Evolutionary conservation across 1,140 invertebrate species (phyloP).

Genomic region (Eufriesea mexicana): DNA sequence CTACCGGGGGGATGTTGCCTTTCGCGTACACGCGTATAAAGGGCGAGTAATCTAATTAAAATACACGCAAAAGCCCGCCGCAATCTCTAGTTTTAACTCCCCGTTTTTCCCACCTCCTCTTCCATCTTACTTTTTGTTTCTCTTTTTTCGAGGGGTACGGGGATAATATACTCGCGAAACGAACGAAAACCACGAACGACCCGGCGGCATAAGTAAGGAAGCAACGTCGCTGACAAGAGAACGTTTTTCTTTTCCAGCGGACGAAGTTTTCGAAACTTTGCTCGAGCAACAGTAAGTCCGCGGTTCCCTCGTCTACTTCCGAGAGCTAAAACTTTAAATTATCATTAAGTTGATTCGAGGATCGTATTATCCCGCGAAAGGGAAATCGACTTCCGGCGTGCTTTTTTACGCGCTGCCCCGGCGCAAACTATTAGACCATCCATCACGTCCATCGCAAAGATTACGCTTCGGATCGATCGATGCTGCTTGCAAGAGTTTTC

Average conservation of each 20-base stretch:
- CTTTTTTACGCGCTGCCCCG: too few species aligned
- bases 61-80: conserved; percentile 13
- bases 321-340: conserved; percentile 12
- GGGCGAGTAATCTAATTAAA: conserved; percentile 3
- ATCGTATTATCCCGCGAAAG: neutral
- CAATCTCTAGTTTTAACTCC: neutral
- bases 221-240: neutral
- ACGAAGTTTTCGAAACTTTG: conserved; percentile 28
- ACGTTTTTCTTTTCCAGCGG: conserved; percentile 16
- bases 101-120: neutral
- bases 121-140: too few species aligned
- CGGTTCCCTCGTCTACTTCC: neutral
- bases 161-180: conserved; percentile 8
- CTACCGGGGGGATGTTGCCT: too few species aligned
- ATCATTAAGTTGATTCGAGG: conserved; percentile 4
- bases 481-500: neutral
- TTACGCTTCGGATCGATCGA: neutral
- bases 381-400: neutral
- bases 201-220: neutral
- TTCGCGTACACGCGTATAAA: too few species aligned
- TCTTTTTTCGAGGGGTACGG: too few species aligned
- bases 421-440: neutral
- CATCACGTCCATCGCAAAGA: neutral
- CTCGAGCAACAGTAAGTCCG: neutral
- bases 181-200: conserved; percentile 6